Base-by-base conservation (phyloP, 23 tunicate species). In the Phallusia fumigata region DNA sequence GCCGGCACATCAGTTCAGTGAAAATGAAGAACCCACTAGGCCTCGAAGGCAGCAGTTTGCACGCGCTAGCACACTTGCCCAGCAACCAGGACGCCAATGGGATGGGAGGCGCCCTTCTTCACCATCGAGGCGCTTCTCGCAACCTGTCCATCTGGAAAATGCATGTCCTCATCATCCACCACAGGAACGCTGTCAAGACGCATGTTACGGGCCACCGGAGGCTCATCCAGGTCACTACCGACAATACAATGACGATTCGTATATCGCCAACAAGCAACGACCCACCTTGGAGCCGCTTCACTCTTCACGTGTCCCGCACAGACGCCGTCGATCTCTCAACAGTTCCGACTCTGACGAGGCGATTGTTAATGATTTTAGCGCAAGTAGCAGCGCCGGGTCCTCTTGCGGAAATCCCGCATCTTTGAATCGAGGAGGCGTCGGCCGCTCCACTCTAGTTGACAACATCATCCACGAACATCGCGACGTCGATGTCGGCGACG, bases 341-440 rank as follows among this genome's bases (percentile, higher is more conserved):
- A 92, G 96, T 53, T 86, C 90, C 77, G 96, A 88, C 64, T 91
- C 96, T 35, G 96, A 91, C 64, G 96, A 91, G 79, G 90, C 96
- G 18, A 86, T 91, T 19, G 96, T 82, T 8, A 91, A 90, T 49
- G 96, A 91, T 69, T 86, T 83, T 33, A 91, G 96, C 73, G 84
- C 86, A n/a, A 91, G 96, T 44, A 91, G 96, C 73, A 91, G 89
- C 79, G 80, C 87, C 32, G 89, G 88, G 28, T 91, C 96, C 24
- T 87, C 85, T 0, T 52, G 72, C 33, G 85, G 85, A 15, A 82
- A 91, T 24, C 82, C 87, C 31, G 75, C 90, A 3, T 86, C 90
- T 8, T 12, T 86, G 53, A 80, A 50, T 53, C 58, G 90, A 19
- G 47, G 79, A 11, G 52, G 73, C 16, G 82, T 53, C n/a, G n/a